Conservation (phyloP, 2,888 invertebrate species). For the Archips crataeganus region DNA sequence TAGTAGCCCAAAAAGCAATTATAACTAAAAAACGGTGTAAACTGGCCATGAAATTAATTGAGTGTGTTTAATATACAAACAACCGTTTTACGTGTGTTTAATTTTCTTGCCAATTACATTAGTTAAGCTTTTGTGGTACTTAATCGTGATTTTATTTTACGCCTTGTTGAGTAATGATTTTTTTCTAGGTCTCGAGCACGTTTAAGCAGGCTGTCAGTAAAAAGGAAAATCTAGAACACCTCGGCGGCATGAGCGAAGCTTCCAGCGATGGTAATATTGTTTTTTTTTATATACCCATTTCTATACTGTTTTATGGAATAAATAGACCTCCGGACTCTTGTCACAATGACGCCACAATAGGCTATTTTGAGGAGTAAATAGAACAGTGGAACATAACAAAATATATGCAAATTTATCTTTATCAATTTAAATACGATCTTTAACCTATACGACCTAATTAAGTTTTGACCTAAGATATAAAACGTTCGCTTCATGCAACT, state of each 20-base stretch:
- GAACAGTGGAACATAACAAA: no score
- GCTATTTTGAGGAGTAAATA: no score
- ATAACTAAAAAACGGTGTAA: constrained; percentile 12
- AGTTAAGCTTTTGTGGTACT: constrained; percentile 18
- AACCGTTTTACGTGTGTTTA: constrained; percentile 27
- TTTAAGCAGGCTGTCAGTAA: constrained; percentile 97
- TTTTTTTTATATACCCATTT: no score
- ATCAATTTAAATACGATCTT: no score
- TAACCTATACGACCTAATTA: no score
- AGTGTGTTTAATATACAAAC: constrained; percentile 26
- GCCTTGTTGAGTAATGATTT: constrained; percentile 30
- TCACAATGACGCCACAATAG: no score
- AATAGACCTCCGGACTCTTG: no score
- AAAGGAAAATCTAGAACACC: constrained; percentile 95
- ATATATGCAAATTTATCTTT: no score
- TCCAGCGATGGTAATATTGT: constrained; percentile 91
- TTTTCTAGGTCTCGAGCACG: constrained; percentile 90
- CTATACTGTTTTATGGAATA: no score
- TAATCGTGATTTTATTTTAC: constrained; percentile 22
- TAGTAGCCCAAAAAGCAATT: constrained; percentile 25
- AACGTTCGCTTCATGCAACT: no score
- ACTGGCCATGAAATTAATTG: constrained; percentile 37
- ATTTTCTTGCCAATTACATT: constrained; percentile 32
- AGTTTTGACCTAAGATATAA: no score
- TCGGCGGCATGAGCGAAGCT: constrained; percentile 97